These are phyloP conservation scores for Zalophus californianus DNA, from an alignment of 2,797 vertebrate genomes.

Conservation along the genomic window DNA sequence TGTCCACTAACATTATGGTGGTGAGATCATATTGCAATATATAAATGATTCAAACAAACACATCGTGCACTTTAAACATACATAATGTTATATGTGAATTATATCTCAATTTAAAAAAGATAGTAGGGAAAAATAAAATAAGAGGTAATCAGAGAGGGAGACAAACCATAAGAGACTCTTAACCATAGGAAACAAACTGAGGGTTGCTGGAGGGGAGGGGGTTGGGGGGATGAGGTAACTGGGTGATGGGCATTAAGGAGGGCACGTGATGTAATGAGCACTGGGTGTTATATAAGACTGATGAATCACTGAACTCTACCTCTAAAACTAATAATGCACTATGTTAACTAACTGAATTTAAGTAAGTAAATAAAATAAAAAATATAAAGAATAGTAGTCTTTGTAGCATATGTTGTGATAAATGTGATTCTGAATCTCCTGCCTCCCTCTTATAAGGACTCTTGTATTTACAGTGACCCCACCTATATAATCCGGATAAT, in stretches of 20 bases:
- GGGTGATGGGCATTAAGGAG: not conserved
- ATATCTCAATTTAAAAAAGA: not conserved
- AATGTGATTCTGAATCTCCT: not conserved
- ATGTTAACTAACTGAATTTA: not conserved
- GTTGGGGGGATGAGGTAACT: not conserved
- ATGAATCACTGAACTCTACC: not conserved
- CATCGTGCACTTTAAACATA: not conserved
- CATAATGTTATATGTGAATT: not conserved
- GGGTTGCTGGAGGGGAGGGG: not conserved
- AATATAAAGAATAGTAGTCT: not conserved
- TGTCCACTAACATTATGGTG: not conserved
- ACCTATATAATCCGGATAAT: not conserved
- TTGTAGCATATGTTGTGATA: not conserved
- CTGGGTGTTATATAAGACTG: not conserved
- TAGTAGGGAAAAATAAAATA: not conserved
- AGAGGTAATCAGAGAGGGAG: not conserved
- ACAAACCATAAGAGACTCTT: not conserved
- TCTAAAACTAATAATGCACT: not conserved
- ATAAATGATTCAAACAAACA: not conserved
- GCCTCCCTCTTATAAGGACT: not conserved
- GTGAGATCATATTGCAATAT: not conserved
- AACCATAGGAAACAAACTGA: not conserved
- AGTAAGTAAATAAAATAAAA: not conserved
- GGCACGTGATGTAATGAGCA: not conserved
- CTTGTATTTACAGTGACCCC: not conserved